These are phyloP conservation scores for Micrastur ruficollis DNA, from an alignment of 2,797 vertebrate genomes.

Conservation along the genomic window DNA sequence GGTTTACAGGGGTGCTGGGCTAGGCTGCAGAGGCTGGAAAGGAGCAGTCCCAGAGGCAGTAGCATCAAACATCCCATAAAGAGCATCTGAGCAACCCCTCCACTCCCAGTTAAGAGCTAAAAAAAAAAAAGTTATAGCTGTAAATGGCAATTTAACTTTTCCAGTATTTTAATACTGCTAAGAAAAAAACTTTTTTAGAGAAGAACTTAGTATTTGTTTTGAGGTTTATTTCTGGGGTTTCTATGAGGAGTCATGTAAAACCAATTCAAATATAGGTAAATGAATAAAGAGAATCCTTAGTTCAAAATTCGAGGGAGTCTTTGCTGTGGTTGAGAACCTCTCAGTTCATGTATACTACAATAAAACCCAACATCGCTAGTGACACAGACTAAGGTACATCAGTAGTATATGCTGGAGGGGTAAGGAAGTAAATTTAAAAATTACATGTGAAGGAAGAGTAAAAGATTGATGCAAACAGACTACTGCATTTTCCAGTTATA, in stretches of 20 bases:
- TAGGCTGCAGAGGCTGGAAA: not conserved
- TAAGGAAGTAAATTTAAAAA: not conserved
- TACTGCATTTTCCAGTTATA: not conserved
- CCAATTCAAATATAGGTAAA: not conserved
- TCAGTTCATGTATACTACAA: not conserved
- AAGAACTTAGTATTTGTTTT: not conserved
- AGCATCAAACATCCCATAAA: not conserved
- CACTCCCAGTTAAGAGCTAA: not conserved
- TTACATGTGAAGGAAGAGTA: not conserved
- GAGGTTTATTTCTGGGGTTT: not conserved
- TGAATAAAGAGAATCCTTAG: not conserved
- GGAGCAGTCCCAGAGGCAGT: not conserved
- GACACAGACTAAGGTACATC: fast-evolving
- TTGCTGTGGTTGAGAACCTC: not conserved
- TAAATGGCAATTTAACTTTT: not conserved
- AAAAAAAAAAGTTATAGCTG: not conserved
- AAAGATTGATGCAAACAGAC: not conserved
- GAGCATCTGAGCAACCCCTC: not conserved
- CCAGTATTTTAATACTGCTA: not conserved
- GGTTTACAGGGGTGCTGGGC: fast-evolving
- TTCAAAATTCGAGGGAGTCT: not conserved
- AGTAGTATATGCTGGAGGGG: not conserved
- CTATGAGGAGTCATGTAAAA: not conserved
- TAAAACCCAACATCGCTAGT: not conserved
- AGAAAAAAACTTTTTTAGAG: not conserved